These are phyloP conservation scores for Callospermophilus lateralis DNA, from an alignment of 2,113 vertebrate species.

Conservation along the genomic window DNA sequence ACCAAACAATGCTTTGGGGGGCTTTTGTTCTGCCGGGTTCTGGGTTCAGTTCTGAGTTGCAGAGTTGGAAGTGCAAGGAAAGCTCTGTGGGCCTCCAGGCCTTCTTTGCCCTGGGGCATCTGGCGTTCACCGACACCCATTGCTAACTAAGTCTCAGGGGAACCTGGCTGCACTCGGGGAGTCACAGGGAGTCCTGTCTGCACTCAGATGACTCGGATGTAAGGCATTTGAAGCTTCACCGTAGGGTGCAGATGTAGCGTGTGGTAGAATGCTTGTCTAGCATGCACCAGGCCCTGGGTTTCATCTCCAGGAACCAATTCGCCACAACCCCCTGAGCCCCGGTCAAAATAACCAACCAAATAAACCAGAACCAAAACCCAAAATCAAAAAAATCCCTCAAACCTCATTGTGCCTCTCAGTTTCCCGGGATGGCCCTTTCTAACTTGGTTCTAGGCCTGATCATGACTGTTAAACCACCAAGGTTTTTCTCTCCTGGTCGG, in stretches of 20 bases:
- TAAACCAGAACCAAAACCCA: too few relatives aligned
- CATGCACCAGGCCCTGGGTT: too few relatives aligned
- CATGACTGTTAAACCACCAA: background rate
- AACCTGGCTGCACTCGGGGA: background rate
- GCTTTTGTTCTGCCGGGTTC: fast-evolving
- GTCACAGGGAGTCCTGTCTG: background rate
- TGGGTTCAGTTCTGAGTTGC: background rate
- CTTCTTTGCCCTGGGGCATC: background rate
- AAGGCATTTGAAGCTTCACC: too few relatives aligned
- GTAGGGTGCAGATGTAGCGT: too few relatives aligned
- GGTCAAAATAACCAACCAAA: too few relatives aligned
- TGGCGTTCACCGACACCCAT: background rate
- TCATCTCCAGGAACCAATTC: too few relatives aligned
- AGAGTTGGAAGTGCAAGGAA: fast-evolving
- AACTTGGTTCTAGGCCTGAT: background rate
- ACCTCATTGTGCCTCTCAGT: too few relatives aligned
- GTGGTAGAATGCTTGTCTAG: too few relatives aligned
- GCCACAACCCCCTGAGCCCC: too few relatives aligned
- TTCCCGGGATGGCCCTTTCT: background rate
- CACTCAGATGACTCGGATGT: too few relatives aligned
- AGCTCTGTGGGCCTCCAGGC: background rate
- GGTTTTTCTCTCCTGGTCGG: background rate
- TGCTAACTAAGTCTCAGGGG: background rate
- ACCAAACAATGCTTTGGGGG: too few relatives aligned
- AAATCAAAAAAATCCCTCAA: too few relatives aligned